A percentile compares a stretch with the other conserved stretches of the same genome.
These are phyloP conservation scores for Stigmatopora nigra DNA, from an alignment of 2,113 vertebrate genomes.

Conservation along the genomic window DNA sequence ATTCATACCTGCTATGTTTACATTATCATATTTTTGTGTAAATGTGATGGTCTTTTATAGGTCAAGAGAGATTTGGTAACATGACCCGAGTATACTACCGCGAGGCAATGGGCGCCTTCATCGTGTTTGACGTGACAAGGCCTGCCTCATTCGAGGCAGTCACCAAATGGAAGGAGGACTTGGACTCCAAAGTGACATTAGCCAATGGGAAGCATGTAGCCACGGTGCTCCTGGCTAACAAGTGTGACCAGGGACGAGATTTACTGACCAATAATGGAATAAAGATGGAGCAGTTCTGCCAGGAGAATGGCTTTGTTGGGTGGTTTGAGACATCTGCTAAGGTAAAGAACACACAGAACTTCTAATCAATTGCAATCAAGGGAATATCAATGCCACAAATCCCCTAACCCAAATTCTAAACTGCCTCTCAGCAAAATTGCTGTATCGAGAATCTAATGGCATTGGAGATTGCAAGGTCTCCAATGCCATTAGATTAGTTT, in stretches of 20 bases:
- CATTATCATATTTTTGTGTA: too few relatives aligned
- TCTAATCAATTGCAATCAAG: neutral
- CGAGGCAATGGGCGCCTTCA: constrained; percentile 77
- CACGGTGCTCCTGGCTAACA: constrained; percentile 75
- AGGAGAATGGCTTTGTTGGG: constrained; percentile 74
- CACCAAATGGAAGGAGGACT: constrained; percentile 78
- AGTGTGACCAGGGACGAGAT: constrained; percentile 74
- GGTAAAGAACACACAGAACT: constrained; percentile 56
- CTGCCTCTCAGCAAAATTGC: neutral
- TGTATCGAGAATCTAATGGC: too few relatives aligned
- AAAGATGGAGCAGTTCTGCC: constrained; percentile 75
- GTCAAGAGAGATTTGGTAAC: constrained; percentile 79
- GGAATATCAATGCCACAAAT: neutral
- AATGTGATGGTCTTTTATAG: constrained; percentile 32
- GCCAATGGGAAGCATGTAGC: constrained; percentile 72
- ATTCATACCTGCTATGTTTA: too few relatives aligned
- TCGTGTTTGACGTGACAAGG: constrained; percentile 75
- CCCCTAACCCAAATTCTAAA: neutral
- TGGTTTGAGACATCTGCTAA: constrained; percentile 78
- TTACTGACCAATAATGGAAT: constrained; percentile 63
- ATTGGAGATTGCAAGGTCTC: too few relatives aligned
- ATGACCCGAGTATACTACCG: constrained; percentile 81
- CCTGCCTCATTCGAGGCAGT: constrained; percentile 74
- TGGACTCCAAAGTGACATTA: constrained; percentile 77
- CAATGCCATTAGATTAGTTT: too few relatives aligned